Conservation (phyloP, 2,888 invertebrate genomes). For the Campaea margaritaria region DNA sequence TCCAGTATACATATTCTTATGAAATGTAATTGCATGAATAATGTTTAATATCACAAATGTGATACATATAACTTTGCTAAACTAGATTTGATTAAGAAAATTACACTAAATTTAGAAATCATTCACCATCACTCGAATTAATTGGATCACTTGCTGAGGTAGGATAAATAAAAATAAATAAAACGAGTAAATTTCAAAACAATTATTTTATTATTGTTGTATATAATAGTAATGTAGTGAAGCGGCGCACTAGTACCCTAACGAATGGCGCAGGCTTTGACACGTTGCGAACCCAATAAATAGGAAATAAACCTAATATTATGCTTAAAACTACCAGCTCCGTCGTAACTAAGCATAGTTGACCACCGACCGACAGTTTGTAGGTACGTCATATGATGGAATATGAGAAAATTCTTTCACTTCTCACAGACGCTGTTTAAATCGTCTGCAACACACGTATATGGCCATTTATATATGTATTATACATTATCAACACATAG, state of each 20-base stretch:
- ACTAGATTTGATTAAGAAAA: neutral
- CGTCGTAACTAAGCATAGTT: slow-evolving; percentile 3
- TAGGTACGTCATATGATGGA: neutral
- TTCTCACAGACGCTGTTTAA: no score
- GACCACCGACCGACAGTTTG: slow-evolving; percentile 14
- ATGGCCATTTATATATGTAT: no score
- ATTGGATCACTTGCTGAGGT: slow-evolving; percentile 1
- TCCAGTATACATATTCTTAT: neutral
- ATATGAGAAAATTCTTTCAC: no score
- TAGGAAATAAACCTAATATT: slow-evolving; percentile 45
- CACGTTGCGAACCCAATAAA: slow-evolving; percentile 45
- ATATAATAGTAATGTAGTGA: slow-evolving; percentile 78
- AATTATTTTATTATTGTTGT: slow-evolving; percentile 82
- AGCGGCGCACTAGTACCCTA: slow-evolving; percentile 79
- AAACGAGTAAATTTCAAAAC: slow-evolving; percentile 70
- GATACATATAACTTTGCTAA: no score
- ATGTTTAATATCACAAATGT: neutral
- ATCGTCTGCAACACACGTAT: no score
- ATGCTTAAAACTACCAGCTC: neutral
- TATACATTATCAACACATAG: no score
- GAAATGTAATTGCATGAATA: neutral
- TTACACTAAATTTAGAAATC: neutral
- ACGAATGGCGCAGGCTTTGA: slow-evolving; percentile 68
- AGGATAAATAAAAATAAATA: slow-evolving; percentile 41
- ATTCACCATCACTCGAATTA: slow-evolving; percentile 2